Evolutionary conservation across 2,888 invertebrate species (phyloP).

Genomic region (Acanthococcus lagerstroemiae): DNA sequence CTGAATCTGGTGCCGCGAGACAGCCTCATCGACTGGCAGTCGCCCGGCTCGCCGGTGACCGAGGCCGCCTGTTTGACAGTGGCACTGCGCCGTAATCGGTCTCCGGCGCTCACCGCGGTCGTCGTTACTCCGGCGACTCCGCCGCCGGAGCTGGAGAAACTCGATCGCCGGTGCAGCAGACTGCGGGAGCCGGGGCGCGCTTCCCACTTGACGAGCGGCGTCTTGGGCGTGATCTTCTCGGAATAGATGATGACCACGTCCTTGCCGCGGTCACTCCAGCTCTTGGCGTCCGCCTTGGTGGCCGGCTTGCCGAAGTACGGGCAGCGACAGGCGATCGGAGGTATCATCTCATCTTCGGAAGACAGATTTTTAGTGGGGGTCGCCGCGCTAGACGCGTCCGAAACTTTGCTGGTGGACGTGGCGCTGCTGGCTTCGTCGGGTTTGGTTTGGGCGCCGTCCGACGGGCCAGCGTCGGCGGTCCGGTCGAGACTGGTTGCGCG

Average conservation of each 20-base stretch:
- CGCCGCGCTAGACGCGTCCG: too few relatives aligned
- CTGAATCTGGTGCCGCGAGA: conserved; percentile 47
- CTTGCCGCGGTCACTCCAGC: too few relatives aligned
- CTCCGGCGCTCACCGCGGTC: background rate
- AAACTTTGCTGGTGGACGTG: background rate
- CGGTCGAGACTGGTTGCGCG: background rate
- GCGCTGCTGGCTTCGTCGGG: too few relatives aligned
- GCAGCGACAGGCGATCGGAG: background rate
- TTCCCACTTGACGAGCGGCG: conserved; percentile 5
- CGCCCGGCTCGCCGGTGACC: conserved; percentile 38
- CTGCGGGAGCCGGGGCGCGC: conserved; percentile 2
- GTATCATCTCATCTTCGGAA: background rate
- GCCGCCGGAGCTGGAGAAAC: conserved; percentile 34
- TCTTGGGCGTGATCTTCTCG: conserved; percentile 8
- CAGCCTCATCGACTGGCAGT: too few relatives aligned
- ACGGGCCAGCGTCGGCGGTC: background rate
- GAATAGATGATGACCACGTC: background rate
- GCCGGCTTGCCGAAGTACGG: conserved; percentile 38
- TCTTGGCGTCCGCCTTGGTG: background rate
- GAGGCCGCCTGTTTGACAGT: conserved; percentile 41
- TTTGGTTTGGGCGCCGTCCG: background rate
- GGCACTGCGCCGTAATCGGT: conserved; percentile 1
- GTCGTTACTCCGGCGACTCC: conserved; percentile 37
- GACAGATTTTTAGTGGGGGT: too few relatives aligned
- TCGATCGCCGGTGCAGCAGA: conserved; percentile 32